Conservation (phyloP, 2,888 invertebrate genomes). For the Phania funesta region DNA sequence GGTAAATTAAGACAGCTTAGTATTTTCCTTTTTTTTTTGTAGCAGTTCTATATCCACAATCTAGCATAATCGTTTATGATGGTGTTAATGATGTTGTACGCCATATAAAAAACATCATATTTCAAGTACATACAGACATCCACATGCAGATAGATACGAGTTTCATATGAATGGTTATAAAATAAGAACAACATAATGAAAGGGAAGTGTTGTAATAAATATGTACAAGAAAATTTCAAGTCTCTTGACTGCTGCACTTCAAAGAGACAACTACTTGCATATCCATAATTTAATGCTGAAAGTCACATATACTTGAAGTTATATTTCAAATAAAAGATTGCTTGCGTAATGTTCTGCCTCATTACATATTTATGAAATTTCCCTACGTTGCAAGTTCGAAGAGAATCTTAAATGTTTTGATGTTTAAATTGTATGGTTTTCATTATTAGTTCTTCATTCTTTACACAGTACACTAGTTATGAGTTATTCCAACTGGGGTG, state of each 20-base stretch:
- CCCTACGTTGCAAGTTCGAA: conserved; percentile 32
- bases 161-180: neutral
- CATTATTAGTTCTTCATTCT: neutral
- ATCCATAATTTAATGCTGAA: conserved; percentile 24
- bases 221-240: neutral
- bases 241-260: conserved; percentile 18
- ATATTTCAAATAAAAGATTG: conserved; percentile 1
- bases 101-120: conserved; percentile 32
- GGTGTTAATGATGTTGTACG: conserved; percentile 56
- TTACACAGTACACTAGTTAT: neutral
- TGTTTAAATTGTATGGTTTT: conserved; percentile 9
- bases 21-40: conserved; percentile 1
- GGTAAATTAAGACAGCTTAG: neutral
- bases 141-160: neutral
- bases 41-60: neutral
- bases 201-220: conserved; percentile 25
- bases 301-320: too few relatives aligned
- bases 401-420: neutral
- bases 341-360: neutral
- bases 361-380: conserved; percentile 41
- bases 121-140: neutral
- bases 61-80: conserved; percentile 43
- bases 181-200: conserved; percentile 12
- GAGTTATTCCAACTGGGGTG: too few relatives aligned
- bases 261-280: conserved; percentile 9